Percentiles rank a stretch among this genome's conserved stretches.
phyloP scores from a whole-genome alignment of 1,140 invertebrate genomes.

The Stratiolaelaps scimitus region DNA sequence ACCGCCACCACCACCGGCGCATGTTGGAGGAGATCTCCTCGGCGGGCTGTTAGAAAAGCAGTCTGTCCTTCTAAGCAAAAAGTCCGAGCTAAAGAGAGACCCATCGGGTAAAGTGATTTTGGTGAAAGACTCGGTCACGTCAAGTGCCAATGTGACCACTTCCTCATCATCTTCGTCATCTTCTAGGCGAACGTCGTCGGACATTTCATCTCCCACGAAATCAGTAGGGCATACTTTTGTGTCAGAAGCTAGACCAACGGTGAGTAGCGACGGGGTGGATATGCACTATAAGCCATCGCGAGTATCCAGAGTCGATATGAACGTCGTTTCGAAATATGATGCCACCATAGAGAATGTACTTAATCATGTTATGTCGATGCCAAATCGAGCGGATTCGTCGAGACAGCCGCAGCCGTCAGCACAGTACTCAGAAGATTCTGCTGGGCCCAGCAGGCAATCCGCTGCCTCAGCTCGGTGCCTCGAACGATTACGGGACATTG shows the following conservation, averaged over 20 bases:
- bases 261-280: not conserved
- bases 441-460: too few species aligned
- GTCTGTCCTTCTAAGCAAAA: not conserved
- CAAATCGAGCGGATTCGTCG: too few species aligned
- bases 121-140: not conserved
- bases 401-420: too few species aligned
- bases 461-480: too few species aligned
- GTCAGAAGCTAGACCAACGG: not conserved
- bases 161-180: too few species aligned
- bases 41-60: constrained; percentile 9
- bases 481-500: too few species aligned
- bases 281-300: constrained; percentile 16
- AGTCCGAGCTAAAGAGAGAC: constrained; percentile 21
- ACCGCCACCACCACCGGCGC: not conserved
- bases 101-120: not conserved
- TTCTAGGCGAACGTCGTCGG: not conserved
- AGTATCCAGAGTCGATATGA: not conserved
- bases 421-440: too few species aligned
- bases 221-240: too few species aligned
- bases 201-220: not conserved
- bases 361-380: not conserved
- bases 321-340: not conserved
- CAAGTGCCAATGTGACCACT: not conserved
- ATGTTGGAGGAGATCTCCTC: not conserved
- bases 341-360: constrained; percentile 6